Base-by-base conservation (phyloP, 2,888 invertebrate genomes). In the Dicranocentrus wangi region DNA sequence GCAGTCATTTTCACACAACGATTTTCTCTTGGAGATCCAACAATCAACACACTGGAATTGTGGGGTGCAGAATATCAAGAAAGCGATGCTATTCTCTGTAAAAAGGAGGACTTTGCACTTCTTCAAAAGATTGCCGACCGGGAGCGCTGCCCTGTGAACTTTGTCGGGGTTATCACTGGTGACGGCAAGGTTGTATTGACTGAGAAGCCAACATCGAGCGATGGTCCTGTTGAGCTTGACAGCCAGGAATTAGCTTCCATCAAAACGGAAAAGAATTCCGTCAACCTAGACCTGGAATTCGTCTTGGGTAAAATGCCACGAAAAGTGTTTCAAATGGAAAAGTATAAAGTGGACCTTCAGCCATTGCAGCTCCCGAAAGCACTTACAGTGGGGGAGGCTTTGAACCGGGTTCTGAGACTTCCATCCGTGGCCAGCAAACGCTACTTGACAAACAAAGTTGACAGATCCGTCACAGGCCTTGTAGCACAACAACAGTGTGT, bases 31-130 rank as follows among this genome's bases (percentile, higher is more conserved):
- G 99, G 98, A 0, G 99, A 99, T 90, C 95, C 96, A 0, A 98
- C 97, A 1, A 93, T 99, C 71, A 97, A 94, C 71, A 93, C 95
- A 0, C 89, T 98, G 80, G 99, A 99, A 88, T 89, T 99, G 1
- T 99, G 99, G 99, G 98, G 98, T 0, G 99, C 99, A 0, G 99
- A 99, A 89, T 99, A 98, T 88, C 98, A 98, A 89, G 98, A 98
- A 89, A 97, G 95, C 87, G 93, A 98, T 88, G 99, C 98, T 0
- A 90, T 98, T 83, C 90, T 99, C 1, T 94, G 97, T 86, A 90
- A 90, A 27, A 91, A 92, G 47, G 85, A 93, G 82, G 92, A 95
- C 87, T 90, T 92, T 21, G 87, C 89, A 0, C 86, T 93, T 1
- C 90, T 99, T 2, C 88, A 90, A 78, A 91, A 91, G 83, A 94